Percentiles rank a stretch among this genome's conserved stretches.
Evolutionary conservation across 2,113 vertebrate species (phyloP).

Genomic region (Larimichthys polyactis): DNA sequence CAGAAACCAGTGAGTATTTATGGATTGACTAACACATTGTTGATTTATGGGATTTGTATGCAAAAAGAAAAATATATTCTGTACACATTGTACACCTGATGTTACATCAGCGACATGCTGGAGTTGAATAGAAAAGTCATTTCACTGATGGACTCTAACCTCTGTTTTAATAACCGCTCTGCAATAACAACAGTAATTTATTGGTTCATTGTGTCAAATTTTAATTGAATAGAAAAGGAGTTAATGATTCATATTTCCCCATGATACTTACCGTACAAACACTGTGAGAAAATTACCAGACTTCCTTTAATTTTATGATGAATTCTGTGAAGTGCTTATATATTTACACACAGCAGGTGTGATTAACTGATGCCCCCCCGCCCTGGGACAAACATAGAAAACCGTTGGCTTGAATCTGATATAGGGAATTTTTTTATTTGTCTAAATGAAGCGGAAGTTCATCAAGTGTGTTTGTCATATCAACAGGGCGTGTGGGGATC

Average conservation of each 20-base stretch:
- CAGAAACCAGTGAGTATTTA: not conserved
- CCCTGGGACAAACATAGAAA: not conserved
- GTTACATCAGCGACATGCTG: not conserved
- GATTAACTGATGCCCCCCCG: not conserved
- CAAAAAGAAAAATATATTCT: too few species aligned
- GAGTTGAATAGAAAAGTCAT: not conserved
- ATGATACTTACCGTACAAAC: not conserved
- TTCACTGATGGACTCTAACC: not conserved
- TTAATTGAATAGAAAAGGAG: not conserved
- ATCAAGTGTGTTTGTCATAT: conserved; percentile 37
- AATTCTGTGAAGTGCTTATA: not conserved
- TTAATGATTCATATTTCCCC: conserved; percentile 17
- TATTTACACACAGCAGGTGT: not conserved
- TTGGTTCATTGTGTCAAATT: not conserved
- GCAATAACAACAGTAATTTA: not conserved
- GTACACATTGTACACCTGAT: too few species aligned
- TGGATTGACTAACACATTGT: not conserved
- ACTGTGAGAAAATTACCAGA: too few species aligned
- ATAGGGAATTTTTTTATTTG: not conserved
- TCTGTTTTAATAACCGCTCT: not conserved
- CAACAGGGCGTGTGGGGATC: not conserved
- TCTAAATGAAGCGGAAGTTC: not conserved
- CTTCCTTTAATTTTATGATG: not conserved
- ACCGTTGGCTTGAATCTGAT: not conserved
- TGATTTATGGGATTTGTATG: too few species aligned